phyloP scores from a whole-genome alignment of 2,888 invertebrate genomes.

The Globia sparganii region DNA sequence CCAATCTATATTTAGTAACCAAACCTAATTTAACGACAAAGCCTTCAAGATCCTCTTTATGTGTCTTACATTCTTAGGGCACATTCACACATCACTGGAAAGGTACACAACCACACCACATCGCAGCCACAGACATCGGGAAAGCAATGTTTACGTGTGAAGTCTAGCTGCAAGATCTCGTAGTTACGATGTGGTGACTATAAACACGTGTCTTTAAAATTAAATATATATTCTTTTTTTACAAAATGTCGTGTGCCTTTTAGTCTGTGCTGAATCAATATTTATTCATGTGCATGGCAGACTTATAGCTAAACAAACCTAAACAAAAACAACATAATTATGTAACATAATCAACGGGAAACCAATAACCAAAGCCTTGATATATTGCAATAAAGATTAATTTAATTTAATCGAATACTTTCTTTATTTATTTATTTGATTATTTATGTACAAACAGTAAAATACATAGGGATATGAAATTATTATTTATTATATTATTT shows the following conservation, averaged over 20 bases:
- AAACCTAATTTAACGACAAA: slow-evolving; percentile 27
- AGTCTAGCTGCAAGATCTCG: neutral
- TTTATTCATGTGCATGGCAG: neutral
- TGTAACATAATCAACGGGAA: neutral
- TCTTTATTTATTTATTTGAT: neutral
- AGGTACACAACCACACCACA: neutral
- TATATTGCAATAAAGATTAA: neutral
- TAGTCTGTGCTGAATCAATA: neutral
- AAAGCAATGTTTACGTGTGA: neutral
- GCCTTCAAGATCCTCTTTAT: slow-evolving; percentile 28
- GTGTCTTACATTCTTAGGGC: slow-evolving; percentile 27
- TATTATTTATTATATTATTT: no score
- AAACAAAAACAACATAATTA: neutral
- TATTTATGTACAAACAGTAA: no score
- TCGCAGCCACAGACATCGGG: neutral
- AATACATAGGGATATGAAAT: no score
- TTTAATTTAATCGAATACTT: neutral
- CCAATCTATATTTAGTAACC: slow-evolving; percentile 25
- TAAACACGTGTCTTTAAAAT: neutral
- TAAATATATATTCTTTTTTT: neutral
- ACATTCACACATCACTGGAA: neutral
- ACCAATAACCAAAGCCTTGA: neutral
- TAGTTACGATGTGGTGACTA: neutral
- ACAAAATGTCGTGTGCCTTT: neutral
- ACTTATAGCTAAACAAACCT: neutral